Percentiles rank a stretch among this genome's conserved stretches.
These are phyloP conservation scores for Chloroclystis v-ata DNA, from an alignment of 2,888 invertebrate species.

Conservation along the genomic window DNA sequence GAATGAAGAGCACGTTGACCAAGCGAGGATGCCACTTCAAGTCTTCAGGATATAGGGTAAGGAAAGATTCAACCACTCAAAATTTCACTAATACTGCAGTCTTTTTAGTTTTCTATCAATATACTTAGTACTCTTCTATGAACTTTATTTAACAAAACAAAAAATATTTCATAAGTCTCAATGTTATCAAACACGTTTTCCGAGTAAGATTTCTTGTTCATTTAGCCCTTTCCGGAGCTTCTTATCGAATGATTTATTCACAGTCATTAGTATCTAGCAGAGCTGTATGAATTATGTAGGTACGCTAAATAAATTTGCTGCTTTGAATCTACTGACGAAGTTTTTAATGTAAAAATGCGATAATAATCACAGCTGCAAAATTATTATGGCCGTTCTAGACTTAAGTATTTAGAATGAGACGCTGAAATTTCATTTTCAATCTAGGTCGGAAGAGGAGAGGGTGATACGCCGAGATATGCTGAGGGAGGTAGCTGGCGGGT, in stretches of 20 bases:
- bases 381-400: slow-evolving; percentile 2
- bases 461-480: slow-evolving; percentile 57
- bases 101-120: no score
- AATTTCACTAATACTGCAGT: no score
- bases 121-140: no score
- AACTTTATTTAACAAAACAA: no score
- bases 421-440: slow-evolving; percentile 76
- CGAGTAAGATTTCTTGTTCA: slow-evolving; percentile 18
- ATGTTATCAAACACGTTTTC: slow-evolving; percentile 13
- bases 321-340: slow-evolving; percentile 4
- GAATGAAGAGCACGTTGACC: slow-evolving; percentile 98
- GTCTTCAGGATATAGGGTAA: slow-evolving; percentile 96
- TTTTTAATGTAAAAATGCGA: background rate
- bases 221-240: slow-evolving; percentile 20
- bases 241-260: slow-evolving; percentile 35
- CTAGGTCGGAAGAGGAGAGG: slow-evolving; percentile 72
- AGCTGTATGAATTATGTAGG: slow-evolving; percentile 55
- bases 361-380: slow-evolving; percentile 4
- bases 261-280: slow-evolving; percentile 35
- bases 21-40: slow-evolving; percentile 98
- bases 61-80: slow-evolving; percentile 37
- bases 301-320: slow-evolving; percentile 14
- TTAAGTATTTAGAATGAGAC: slow-evolving; percentile 46
- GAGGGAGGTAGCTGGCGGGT: slow-evolving; percentile 74
- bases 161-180: background rate